Evolutionary conservation across 2,113 vertebrate genomes (phyloP).

Genomic region (Rana temporaria): DNA sequence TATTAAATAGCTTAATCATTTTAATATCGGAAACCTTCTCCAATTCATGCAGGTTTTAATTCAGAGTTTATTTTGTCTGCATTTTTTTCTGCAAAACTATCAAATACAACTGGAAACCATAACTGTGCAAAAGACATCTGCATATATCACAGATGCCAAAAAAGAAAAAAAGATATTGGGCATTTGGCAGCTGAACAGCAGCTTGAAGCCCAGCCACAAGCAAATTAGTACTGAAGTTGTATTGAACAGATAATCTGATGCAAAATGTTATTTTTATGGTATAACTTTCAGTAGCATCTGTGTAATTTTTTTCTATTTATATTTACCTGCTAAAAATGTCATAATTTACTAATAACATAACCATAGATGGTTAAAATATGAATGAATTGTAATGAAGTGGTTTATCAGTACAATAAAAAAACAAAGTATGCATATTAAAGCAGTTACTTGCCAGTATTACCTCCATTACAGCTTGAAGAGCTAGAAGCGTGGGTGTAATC

Average conservation of each 20-base stretch:
- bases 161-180: constrained; percentile 31
- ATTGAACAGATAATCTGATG: constrained; percentile 13
- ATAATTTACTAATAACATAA: no score
- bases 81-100: constrained; percentile 8
- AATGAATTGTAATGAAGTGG: no score
- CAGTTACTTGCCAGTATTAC: no score
- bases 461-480: no score
- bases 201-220: constrained; percentile 23
- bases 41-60: background rate
- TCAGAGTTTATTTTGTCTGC: background rate
- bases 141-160: constrained; percentile 24
- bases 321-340: no score
- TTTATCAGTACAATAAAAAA: no score
- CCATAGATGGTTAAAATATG: no score
- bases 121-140: constrained; percentile 31
- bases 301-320: no score
- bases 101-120: constrained; percentile 13
- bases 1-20: background rate
- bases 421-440: no score
- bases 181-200: constrained; percentile 28
- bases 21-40: background rate
- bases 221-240: constrained; percentile 26
- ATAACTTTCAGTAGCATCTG: no score
- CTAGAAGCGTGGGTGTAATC: no score
- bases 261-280: background rate